phyloP scores from a whole-genome alignment of 2,888 invertebrate species.

The Pristionchus entomophagus region DNA sequence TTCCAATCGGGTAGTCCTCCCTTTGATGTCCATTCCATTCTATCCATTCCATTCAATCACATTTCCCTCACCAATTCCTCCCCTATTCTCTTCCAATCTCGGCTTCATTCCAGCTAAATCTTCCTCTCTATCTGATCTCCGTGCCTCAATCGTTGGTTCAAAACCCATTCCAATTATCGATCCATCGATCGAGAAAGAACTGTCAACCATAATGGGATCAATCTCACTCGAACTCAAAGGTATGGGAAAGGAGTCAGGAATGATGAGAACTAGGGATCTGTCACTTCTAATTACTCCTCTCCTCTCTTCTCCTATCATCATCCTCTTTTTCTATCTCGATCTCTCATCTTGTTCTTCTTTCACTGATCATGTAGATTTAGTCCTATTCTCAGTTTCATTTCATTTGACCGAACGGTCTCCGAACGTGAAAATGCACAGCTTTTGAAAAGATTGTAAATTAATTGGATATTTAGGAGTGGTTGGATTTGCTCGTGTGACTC shows the following conservation, averaged over 20 bases:
- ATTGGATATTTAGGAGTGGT: constrained; percentile 78
- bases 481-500: constrained; percentile 81
- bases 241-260: constrained; percentile 48
- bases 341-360: constrained; percentile 23
- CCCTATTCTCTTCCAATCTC: neutral
- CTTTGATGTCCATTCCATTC: constrained; percentile 38
- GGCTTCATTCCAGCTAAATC: constrained; percentile 56
- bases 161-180: constrained; percentile 50
- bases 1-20: neutral
- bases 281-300: constrained; percentile 20
- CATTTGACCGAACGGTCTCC: no score
- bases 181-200: constrained; percentile 66
- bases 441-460: neutral
- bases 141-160: constrained; percentile 57
- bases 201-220: constrained; percentile 69
- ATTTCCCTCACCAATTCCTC: constrained; percentile 17
- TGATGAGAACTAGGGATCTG: neutral
- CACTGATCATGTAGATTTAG: neutral
- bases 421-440: no score
- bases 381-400: no score
- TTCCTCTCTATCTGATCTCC: constrained; percentile 61
- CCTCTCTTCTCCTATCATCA: neutral
- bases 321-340: constrained; percentile 33
- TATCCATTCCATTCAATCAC: constrained; percentile 12
- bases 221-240: constrained; percentile 71